Base-by-base conservation (phyloP, 2,888 invertebrate species). In the Drosophila borealis region DNA sequence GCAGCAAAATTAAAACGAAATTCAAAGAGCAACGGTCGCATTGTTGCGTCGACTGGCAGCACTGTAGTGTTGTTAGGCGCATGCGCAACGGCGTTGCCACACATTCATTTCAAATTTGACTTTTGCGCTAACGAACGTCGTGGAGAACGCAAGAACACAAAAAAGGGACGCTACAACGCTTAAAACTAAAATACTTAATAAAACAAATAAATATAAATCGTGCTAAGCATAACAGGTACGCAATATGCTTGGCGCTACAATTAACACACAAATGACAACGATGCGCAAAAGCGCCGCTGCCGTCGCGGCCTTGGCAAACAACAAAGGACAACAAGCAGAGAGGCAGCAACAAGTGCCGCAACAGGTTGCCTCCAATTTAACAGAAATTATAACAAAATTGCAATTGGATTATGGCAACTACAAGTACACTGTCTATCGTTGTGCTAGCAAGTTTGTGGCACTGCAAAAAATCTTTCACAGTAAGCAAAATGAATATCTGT, bases 381-480 rank as follows among this genome's bases (percentile, higher is more conserved):
- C 70, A 0, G 81, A 83, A 6, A 89, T 91, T 11, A 88, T 92
- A 71, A 74, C 80, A 0, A 82, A 90, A 60, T 62, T 92, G n/a
- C 84, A 90, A 46, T 55, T 67, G 50, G 91, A 92, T 53, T 92
- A 86, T 62, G 70, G 82, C 8, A 67, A 79, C 13, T 92, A 89
- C 63, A 92, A 91, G 67, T 92, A 90, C 57, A 91, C 91, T 0
- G 91, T 92, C 13, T 92, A 92, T 78, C 89, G 92, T 9, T 91
- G 92, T 70, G 92, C 92, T 13, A 80, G 86, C 11, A 92, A 92
- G 80, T 81, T 92, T 51, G 81, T 90, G 3, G 84, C 89, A 1
- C 55, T 92, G 9, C 91, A 92, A 61, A 91, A 91, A 65, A 81
- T 86, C 2, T 88, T 92, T 19, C 88, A 89, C 70, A 92, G 92